Base-by-base conservation (phyloP, 2,888 invertebrate species). In the Ormyrus rosae region DNA sequence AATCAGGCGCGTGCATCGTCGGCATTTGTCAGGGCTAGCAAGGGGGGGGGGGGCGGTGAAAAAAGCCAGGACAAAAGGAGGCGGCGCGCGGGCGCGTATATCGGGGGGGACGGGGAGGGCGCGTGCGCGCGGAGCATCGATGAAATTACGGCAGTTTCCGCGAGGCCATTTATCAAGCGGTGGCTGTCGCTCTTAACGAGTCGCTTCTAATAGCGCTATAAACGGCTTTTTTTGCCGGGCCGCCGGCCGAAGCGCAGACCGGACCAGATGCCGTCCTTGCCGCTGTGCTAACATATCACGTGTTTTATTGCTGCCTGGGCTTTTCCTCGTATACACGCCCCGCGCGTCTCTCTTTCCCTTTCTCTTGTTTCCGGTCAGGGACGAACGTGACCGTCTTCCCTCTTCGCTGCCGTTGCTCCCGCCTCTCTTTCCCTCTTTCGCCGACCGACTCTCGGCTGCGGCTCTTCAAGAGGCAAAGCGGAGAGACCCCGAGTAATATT, bases 341-440 rank as follows among this genome's bases (percentile, higher is more conserved):
- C 67, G 9, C 48, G 6, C 63, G 6, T n/a, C 53, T 53, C 63
- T 19, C 19, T 19, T 19, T 19, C 19, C 19, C 19, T 19, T 19
- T 19, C 55, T 71, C 45, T 45, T 6, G 70, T 68, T 74, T 74
- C 71, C 74, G 78, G 74, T 81, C 81, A 81, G 78, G 81, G 78
- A 65, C 81, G 73, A 74, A 78, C 81, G 81, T 81, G 81, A 81
- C 81, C 69, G 70, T 70, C 68, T 73, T 72, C 46, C 68, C 68
- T 76, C 75, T 68, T 68, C 6, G 60, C 46, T 50, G n/a, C 4
- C 10, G 45, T 19, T n/a, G 8, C 51, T 10, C 61, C 53, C 60
- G 34, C 68, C 46, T 19, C 19, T 19, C 19, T 19, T 19, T 19
- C 19, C 2, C 19, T 68, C 10, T 65, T 70, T 53, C 53, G 53